Percentiles rank a stretch among this genome's conserved stretches.
These are phyloP conservation scores for Crypturellus tataupa DNA, from an alignment of 2,797 vertebrate species.

Conservation along the genomic window DNA sequence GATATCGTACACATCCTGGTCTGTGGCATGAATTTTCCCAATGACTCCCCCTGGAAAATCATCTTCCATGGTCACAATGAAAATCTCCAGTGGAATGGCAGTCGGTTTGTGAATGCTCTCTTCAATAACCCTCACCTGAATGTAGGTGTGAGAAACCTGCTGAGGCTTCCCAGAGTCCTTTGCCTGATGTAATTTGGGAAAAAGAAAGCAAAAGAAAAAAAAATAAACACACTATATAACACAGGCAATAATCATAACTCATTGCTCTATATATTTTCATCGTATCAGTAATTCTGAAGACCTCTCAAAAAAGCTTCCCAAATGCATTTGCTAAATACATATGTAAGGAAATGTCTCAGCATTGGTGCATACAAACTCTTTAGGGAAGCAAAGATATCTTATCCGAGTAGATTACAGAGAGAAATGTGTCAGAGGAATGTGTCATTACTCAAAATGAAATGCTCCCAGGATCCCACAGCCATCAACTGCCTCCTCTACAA, in stretches of 20 bases:
- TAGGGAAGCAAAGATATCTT: slow-evolving; percentile 50
- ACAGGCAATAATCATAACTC: not conserved
- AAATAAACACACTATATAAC: not conserved
- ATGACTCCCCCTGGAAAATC: slow-evolving; percentile 98
- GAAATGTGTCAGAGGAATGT: slow-evolving; percentile 49
- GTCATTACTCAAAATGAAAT: slow-evolving; percentile 53
- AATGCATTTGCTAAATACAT: slow-evolving; percentile 28
- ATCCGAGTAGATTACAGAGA: slow-evolving; percentile 33
- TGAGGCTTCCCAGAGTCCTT: slow-evolving; percentile 92
- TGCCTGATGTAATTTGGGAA: slow-evolving; percentile 81
- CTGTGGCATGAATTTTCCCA: slow-evolving; percentile 95
- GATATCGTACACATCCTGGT: slow-evolving; percentile 95
- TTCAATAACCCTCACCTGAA: slow-evolving; percentile 93
- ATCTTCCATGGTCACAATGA: slow-evolving; percentile 97
- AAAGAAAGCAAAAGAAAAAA: not conserved
- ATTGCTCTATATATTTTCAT: not conserved
- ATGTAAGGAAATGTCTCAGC: slow-evolving; percentile 29
- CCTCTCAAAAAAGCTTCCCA: slow-evolving; percentile 14
- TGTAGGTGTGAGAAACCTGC: slow-evolving; percentile 86
- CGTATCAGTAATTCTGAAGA: slow-evolving; percentile 10
- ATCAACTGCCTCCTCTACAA: slow-evolving; percentile 26
- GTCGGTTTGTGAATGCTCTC: slow-evolving; percentile 94
- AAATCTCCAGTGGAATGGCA: slow-evolving; percentile 91
- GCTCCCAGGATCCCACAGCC: slow-evolving; percentile 53
- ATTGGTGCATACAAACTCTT: slow-evolving; percentile 38